These are phyloP conservation scores for Erynnis tages DNA, from an alignment of 2,888 invertebrate genomes.

Conservation along the genomic window DNA sequence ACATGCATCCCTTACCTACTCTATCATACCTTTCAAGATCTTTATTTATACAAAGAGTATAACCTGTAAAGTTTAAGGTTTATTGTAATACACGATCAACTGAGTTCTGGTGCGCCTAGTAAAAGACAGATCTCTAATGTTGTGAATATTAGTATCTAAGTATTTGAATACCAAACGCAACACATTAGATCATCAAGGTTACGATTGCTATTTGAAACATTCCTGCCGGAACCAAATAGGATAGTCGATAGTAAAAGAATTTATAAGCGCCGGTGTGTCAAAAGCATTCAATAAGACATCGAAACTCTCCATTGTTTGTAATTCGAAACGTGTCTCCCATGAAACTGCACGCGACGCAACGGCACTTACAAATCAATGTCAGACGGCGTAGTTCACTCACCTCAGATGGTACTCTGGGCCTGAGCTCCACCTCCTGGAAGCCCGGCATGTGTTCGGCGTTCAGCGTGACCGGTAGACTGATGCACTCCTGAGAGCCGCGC, in stretches of 20 bases:
- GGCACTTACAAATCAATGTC: neutral
- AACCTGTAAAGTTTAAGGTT: no score
- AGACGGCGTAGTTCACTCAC: conserved; percentile 43
- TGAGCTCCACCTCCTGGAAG: conserved; percentile 73
- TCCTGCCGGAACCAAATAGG: neutral
- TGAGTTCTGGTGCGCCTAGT: no score
- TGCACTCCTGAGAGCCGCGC: conserved; percentile 71
- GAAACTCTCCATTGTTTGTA: neutral
- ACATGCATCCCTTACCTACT: no score
- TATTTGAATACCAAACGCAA: no score
- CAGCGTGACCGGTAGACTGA: conserved; percentile 73
- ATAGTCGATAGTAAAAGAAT: neutral
- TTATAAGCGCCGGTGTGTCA: neutral
- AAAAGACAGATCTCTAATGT: no score
- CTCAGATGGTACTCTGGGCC: conserved; percentile 72
- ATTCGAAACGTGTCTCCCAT: neutral
- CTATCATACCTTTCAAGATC: no score
- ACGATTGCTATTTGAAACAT: no score
- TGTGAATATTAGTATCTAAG: no score
- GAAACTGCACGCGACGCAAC: neutral
- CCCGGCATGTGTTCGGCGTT: conserved; percentile 75
- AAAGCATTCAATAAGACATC: neutral
- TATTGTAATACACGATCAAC: no score
- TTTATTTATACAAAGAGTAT: no score
- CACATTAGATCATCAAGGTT: no score